phyloP scores from a whole-genome alignment of 2,888 invertebrate species.

The Orthonevra nobilis region DNA sequence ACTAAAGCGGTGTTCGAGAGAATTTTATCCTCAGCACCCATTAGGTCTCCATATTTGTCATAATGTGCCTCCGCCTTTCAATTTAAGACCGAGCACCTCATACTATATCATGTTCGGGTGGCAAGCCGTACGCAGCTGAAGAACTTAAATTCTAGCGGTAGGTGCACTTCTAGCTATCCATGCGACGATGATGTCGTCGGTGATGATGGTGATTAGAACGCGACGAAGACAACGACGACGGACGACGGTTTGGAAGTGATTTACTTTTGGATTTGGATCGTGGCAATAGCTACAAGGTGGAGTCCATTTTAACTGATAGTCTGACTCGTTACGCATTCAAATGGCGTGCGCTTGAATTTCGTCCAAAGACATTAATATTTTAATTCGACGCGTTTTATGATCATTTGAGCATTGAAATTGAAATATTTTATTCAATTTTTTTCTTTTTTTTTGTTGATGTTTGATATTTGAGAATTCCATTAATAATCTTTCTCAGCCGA shows the following conservation, averaged over 20 bases:
- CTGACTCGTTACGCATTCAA: slow-evolving; percentile 46
- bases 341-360: slow-evolving; percentile 64
- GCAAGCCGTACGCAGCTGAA: too few relatives aligned
- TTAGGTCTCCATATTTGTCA: slow-evolving; percentile 59
- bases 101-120: slow-evolving; percentile 45
- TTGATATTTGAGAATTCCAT: slow-evolving; percentile 63
- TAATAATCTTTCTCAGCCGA: slow-evolving; percentile 30
- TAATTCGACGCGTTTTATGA: slow-evolving; percentile 70
- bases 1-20: slow-evolving; percentile 31
- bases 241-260: slow-evolving; percentile 52
- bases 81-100: slow-evolving; percentile 44
- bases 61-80: slow-evolving; percentile 57
- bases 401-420: slow-evolving; percentile 63
- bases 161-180: not conserved
- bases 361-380: slow-evolving; percentile 70
- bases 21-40: slow-evolving; percentile 44
- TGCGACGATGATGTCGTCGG: slow-evolving; percentile 37
- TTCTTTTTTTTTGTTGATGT: slow-evolving; percentile 29
- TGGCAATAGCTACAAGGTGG: slow-evolving; percentile 40
- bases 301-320: slow-evolving; percentile 23
- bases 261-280: slow-evolving; percentile 58
- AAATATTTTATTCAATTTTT: slow-evolving; percentile 56
- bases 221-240: slow-evolving; percentile 23
- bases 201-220: slow-evolving; percentile 50
- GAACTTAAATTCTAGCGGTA: not conserved